Conservation (phyloP, 2,888 invertebrate genomes). For the Auanema freiburgensis region DNA sequence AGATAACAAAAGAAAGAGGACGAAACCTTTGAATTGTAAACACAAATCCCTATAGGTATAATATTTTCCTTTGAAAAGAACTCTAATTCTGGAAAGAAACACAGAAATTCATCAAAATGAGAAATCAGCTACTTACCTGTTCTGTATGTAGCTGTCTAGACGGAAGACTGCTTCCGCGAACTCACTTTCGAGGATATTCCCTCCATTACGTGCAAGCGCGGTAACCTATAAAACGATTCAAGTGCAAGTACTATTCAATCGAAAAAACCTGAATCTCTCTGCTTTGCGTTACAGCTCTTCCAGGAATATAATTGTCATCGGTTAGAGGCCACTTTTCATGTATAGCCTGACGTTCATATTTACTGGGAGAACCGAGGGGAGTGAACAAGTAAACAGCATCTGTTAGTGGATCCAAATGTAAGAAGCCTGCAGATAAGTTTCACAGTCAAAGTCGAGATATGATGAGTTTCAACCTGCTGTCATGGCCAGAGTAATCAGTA, state of each 20-base stretch:
- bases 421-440: conserved; percentile 35
- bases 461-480: conserved; percentile 33
- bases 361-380: conserved; percentile 54
- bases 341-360: conserved; percentile 56
- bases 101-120: no score
- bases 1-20: background rate
- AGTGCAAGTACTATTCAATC: background rate
- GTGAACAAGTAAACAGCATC: conserved; percentile 63
- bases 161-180: conserved; percentile 57
- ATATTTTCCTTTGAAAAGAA: conserved; percentile 43
- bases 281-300: conserved; percentile 62
- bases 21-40: conserved; percentile 47
- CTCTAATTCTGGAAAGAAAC: conserved; percentile 22
- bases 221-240: conserved; percentile 70
- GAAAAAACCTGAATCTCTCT: conserved; percentile 60
- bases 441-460: background rate
- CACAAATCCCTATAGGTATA: conserved; percentile 61
- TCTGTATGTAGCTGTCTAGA: conserved; percentile 56
- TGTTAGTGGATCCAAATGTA: conserved; percentile 57
- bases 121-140: conserved; percentile 24
- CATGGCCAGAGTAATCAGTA: conserved; percentile 56
- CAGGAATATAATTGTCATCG: conserved; percentile 62
- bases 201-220: conserved; percentile 78
- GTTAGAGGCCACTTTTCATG: conserved; percentile 64
- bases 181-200: conserved; percentile 78